These are phyloP conservation scores for Oxygymnocypris stewartii DNA, from an alignment of 2,113 vertebrate species.

Conservation along the genomic window DNA sequence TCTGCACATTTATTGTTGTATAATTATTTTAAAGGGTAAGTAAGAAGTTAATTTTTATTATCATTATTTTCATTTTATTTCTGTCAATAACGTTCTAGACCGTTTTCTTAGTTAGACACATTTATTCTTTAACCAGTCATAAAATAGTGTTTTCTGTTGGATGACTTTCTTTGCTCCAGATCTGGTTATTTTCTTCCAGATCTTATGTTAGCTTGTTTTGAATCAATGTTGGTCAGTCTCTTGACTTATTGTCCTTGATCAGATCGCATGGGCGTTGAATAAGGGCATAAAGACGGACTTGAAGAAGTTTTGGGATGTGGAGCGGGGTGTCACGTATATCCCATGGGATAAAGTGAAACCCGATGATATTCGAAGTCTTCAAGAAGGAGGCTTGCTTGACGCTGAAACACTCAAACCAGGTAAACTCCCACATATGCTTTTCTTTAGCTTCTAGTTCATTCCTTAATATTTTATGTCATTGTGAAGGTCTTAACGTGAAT, in stretches of 20 bases:
- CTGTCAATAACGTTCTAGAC: neutral
- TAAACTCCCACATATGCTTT: conserved; percentile 63
- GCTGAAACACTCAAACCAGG: conserved; percentile 89
- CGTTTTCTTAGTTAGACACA: neutral
- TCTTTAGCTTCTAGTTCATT: neutral
- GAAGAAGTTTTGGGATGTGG: conserved; percentile 98
- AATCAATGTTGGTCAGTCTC: neutral
- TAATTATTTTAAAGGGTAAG: neutral
- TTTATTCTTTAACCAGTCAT: neutral
- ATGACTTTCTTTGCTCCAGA: neutral
- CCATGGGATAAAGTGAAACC: conserved; percentile 94
- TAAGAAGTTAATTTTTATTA: neutral
- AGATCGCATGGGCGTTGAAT: conserved; percentile 99
- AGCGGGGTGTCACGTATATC: conserved; percentile 92
- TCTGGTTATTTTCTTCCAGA: neutral
- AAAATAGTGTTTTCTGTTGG: neutral
- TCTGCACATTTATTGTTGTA: neutral
- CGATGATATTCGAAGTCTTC: conserved; percentile 87
- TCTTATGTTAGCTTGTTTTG: neutral
- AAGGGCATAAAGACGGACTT: conserved; percentile 94
- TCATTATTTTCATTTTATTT: neutral
- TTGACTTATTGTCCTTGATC: conserved; percentile 25
- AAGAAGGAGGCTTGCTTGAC: conserved; percentile 92
- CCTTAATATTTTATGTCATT: neutral
- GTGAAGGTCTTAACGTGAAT: neutral